Evolutionary conservation across 2,888 invertebrate species (phyloP).

Genomic region (Metallyticus violacea): DNA sequence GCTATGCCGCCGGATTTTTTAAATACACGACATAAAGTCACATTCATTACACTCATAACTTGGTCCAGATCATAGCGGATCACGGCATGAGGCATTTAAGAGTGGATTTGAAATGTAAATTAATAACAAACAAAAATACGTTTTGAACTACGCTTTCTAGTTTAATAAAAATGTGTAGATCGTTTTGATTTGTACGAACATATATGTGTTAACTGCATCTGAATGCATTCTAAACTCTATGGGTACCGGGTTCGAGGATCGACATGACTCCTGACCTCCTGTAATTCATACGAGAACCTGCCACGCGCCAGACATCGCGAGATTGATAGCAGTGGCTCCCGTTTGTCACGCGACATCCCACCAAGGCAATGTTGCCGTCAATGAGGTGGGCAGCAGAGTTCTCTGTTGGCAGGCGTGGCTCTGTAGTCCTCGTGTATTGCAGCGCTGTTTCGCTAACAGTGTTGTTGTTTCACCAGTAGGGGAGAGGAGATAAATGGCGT

Average conservation of each 20-base stretch:
- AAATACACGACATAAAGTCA: too few species aligned
- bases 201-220: too few species aligned
- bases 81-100: too few species aligned
- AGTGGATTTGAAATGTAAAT: too few species aligned
- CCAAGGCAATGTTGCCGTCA: background rate
- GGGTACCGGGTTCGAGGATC: background rate
- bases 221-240: background rate
- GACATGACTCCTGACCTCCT: background rate
- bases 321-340: background rate
- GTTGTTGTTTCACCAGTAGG: background rate
- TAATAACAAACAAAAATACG: too few species aligned
- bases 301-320: background rate
- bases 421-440: background rate
- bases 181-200: too few species aligned
- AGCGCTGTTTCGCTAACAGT: background rate
- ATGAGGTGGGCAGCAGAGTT: background rate
- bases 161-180: too few species aligned
- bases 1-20: too few species aligned
- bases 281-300: background rate
- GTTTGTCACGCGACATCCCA: background rate
- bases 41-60: too few species aligned
- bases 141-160: too few species aligned
- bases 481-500: background rate
- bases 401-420: background rate
- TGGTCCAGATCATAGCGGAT: too few species aligned